Percentiles rank a stretch among this genome's conserved stretches.
These are phyloP conservation scores for Tetramorium simillimum DNA, from an alignment of 1,140 invertebrate species.

Conservation along the genomic window DNA sequence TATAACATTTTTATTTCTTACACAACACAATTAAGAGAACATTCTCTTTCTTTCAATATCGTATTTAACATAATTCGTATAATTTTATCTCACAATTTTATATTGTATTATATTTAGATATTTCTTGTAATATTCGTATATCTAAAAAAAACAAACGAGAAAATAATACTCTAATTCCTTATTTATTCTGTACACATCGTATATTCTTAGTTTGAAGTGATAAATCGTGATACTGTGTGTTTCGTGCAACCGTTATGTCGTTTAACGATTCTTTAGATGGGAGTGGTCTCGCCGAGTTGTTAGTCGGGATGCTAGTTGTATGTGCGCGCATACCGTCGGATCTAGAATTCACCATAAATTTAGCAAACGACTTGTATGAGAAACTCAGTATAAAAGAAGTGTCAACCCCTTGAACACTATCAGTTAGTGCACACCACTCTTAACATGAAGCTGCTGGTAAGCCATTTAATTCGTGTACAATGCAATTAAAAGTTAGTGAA, in stretches of 20 bases:
- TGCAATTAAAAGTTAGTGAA: not conserved
- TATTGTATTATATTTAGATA: not conserved
- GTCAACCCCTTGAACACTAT: constrained; percentile 53
- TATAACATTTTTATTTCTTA: constrained; percentile 17
- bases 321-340: constrained; percentile 51
- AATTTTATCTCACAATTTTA: not conserved
- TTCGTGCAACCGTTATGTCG: constrained; percentile 62
- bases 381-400: constrained; percentile 78
- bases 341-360: constrained; percentile 69
- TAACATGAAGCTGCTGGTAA: constrained; percentile 79
- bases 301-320: constrained; percentile 59
- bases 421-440: constrained; percentile 66
- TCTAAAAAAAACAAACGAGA: not conserved
- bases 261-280: constrained; percentile 66
- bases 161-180: not conserved
- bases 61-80: not conserved
- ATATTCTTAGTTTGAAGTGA: not conserved
- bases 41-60: not conserved
- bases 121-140: not conserved
- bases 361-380: constrained; percentile 64
- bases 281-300: constrained; percentile 63
- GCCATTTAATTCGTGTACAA: constrained; percentile 6
- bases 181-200: not conserved
- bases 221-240: not conserved
- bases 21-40: constrained; percentile 7